These are phyloP conservation scores for Notodonta dromedarius DNA, from an alignment of 2,888 invertebrate species.

Conservation along the genomic window DNA sequence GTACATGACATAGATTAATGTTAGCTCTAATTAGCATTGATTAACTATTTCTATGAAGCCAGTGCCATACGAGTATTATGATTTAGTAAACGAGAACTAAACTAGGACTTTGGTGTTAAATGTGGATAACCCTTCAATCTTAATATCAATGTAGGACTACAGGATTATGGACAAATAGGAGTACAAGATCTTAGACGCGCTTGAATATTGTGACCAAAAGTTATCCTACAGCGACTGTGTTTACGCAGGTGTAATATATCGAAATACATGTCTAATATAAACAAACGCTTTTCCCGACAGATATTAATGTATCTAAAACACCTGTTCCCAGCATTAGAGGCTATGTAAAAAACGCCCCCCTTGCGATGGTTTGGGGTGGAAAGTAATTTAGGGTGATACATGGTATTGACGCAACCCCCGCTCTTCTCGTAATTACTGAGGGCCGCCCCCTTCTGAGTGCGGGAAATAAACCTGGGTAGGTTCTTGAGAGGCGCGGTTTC, in stretches of 20 bases:
- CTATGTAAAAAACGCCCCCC: conserved; percentile 49
- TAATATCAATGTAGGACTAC: no score
- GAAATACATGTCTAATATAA: conserved; percentile 8
- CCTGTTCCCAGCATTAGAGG: conserved; percentile 49
- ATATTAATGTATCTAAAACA: conserved; percentile 50
- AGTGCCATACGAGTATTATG: no score
- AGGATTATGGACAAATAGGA: no score
- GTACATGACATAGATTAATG: background rate
- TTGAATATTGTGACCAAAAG: no score
- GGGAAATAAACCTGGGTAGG: conserved; percentile 33
- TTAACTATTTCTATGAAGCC: no score
- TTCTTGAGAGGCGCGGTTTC: conserved; percentile 16
- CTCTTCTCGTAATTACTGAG: conserved; percentile 50
- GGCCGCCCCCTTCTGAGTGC: conserved; percentile 19
- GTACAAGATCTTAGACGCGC: no score
- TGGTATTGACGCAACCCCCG: conserved; percentile 52
- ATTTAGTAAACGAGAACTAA: no score
- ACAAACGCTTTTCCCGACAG: conserved; percentile 26
- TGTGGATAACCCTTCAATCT: no score
- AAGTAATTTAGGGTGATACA: conserved; percentile 77
- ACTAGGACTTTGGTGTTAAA: no score
- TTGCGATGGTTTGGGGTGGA: conserved; percentile 53
- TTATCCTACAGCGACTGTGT: no score
- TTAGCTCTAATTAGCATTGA: background rate
- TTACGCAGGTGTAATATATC: background rate